A percentile compares a stretch with the other conserved stretches of the same genome.
phyloP scores from a whole-genome alignment of 2,113 vertebrate genomes.

The Steatornis caripensis region DNA sequence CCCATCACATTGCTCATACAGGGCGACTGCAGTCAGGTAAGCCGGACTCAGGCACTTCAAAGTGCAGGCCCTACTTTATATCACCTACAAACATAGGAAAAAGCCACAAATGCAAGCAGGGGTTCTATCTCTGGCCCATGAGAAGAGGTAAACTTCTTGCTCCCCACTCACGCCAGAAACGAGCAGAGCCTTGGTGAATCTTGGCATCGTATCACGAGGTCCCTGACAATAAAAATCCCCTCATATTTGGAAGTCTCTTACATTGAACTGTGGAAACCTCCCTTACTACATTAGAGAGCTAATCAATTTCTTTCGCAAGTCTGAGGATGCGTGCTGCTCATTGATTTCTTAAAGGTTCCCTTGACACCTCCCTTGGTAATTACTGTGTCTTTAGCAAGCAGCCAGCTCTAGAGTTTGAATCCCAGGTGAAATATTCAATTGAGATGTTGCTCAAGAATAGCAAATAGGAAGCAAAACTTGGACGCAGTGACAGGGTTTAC shows the following conservation, averaged over 20 bases:
- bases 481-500: constrained; percentile 26
- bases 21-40: neutral
- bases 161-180: neutral
- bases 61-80: neutral
- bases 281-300: constrained; percentile 16
- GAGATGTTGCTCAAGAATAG: constrained; percentile 33
- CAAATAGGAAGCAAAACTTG: constrained; percentile 16
- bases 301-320: constrained; percentile 52
- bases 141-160: neutral
- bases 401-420: constrained; percentile 33
- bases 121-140: neutral
- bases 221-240: neutral
- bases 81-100: neutral
- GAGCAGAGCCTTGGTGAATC: neutral
- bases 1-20: neutral
- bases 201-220: neutral
- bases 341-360: constrained; percentile 65
- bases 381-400: constrained; percentile 38
- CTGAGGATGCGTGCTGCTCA: constrained; percentile 42
- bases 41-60: neutral
- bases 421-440: constrained; percentile 59
- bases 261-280: constrained; percentile 8
- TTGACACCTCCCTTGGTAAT: constrained; percentile 56
- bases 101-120: neutral
- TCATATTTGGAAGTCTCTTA: neutral